Base-by-base conservation (phyloP, 2,888 invertebrate genomes). In the Chloroclysta siterata region DNA sequence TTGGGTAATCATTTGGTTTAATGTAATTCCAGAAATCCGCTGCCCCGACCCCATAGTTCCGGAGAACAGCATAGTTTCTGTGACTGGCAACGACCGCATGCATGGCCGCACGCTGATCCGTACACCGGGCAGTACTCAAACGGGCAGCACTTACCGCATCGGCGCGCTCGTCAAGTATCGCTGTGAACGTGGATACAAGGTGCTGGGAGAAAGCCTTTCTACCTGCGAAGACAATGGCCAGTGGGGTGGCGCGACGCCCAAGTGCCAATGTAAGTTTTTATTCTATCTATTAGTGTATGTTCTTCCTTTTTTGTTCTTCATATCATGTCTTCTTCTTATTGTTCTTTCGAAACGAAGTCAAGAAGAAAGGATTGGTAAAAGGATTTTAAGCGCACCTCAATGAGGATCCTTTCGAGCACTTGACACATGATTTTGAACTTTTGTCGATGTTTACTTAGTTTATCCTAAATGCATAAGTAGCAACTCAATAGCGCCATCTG, bases 61-160 rank as follows among this genome's bases (percentile, higher is more conserved):
- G 0, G 95, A 96, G 33, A 97, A 98, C 82, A 96, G 97, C 69
- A 96, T 98, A 22, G 94, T 98, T 0, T 97, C 98, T 0, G 97
- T 98, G 39, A 97, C 98, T 0, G 97, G 97, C 56, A 98, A 98
- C 81, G 98, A 98, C 82, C 94, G 98, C 55, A 96, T 97, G 94
- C 97, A 97, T 79, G 97, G 97, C 0, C 94, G 97, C 29, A 97
- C 97, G 0, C 88, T 97, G 15, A 96, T 97, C 70, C 93, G 96
- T 46, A 97, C 97, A 0, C 95, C 46, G 0, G 96, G 96, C 55
- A 94, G 94, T 63, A 93, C 94, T 1, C 95, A 94, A 74, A 94
- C 94, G 10, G 95, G 96, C 0, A 95, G 96, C 64, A 96, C 97
- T 0, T 98, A 97, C 87, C 96, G 97, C 62, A 97, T 98, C 70